phyloP scores from a whole-genome alignment of 1,140 invertebrate genomes.

The Drosophila dunni region DNA sequence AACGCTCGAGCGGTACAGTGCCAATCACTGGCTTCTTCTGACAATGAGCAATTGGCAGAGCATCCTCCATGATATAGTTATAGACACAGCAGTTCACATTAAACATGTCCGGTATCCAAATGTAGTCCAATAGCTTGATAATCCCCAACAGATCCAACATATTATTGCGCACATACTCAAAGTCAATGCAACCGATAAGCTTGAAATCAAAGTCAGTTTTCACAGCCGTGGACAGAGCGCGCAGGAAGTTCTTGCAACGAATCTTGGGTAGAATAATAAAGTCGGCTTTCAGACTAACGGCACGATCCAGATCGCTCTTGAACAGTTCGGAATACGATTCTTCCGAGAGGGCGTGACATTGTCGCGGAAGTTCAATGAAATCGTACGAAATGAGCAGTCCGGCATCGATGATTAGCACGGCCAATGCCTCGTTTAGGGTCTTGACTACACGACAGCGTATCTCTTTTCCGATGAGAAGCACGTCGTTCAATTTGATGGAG shows the following conservation, averaged over 20 bases:
- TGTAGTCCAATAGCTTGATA: slow-evolving; percentile 72
- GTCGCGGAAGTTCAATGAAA: slow-evolving; percentile 74
- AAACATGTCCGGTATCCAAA: slow-evolving; percentile 83
- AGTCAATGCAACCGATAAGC: slow-evolving; percentile 76
- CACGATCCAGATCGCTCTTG: slow-evolving; percentile 53
- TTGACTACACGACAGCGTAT: slow-evolving; percentile 70
- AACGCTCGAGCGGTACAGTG: slow-evolving; percentile 73
- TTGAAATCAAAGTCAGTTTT: slow-evolving; percentile 47
- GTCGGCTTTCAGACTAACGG: slow-evolving; percentile 49
- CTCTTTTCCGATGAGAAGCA: slow-evolving; percentile 62
- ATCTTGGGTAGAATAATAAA: slow-evolving; percentile 74
- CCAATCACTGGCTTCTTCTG: slow-evolving; percentile 73
- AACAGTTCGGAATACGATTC: slow-evolving; percentile 51
- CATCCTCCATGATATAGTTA: slow-evolving; percentile 76
- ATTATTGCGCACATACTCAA: slow-evolving; percentile 74
- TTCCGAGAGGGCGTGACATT: slow-evolving; percentile 58
- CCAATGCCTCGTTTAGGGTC: slow-evolving; percentile 63
- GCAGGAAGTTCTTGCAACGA: slow-evolving; percentile 69
- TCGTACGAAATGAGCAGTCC: slow-evolving; percentile 73
- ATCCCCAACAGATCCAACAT: slow-evolving; percentile 77
- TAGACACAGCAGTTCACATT: slow-evolving; percentile 60
- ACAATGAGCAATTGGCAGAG: slow-evolving; percentile 70
- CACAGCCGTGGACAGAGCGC: slow-evolving; percentile 42
- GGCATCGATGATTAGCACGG: slow-evolving; percentile 68
- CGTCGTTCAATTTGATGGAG: slow-evolving; percentile 58